Evolutionary conservation across 2,888 invertebrate genomes (phyloP), one percentile per base, ranked within the genome.

Genomic region (Antheraea assamensis): DNA sequence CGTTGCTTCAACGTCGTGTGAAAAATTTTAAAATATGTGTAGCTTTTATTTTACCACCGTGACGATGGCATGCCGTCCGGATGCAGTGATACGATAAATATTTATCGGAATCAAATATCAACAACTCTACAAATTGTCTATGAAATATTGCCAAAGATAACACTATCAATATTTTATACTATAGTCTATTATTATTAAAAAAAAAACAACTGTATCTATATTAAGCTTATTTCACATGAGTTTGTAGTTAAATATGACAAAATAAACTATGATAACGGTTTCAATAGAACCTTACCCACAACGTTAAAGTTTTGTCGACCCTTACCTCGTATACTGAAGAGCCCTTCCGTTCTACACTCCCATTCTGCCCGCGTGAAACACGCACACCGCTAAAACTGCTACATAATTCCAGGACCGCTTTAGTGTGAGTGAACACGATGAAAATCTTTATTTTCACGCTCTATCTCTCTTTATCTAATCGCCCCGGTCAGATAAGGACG

Each of bases 391-490:
- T 80, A 83, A 85, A 35, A 87, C 86, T 83, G 83, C 90, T 87
- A 87, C 86, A 89, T 88, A 84, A 83, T 89, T 89, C 87, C 89
- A 90, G 30, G 61, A 90, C 88, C 88, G 84, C 82, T 83, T 77
- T 83, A 86, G 93, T 94, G 94, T 93, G 93, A 88, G 94, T 94
- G 93, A 92, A 94, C 94, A 94, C 94, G 94, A 94, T 94, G 94
- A 94, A 94, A 94, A 94, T 94, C 94, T 94, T 94, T 94, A 94
- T 94, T 94, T 94, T 94, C 93, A 94, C 94, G 94, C 94, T 94
- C 92, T 94, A 94, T 94, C 94, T 94, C 91, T 94, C 94, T 93
- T 94, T 94, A 94, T 94, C 94, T 94, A 94, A 94, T 94, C 94
- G 92, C 91, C 82, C 82, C 88, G 88, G 93, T 90, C 93, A 90